Evolutionary conservation across 2,797 vertebrate species (phyloP), one percentile per base, ranked within the genome.

Genomic region (Lateolabrax maculatus): DNA sequence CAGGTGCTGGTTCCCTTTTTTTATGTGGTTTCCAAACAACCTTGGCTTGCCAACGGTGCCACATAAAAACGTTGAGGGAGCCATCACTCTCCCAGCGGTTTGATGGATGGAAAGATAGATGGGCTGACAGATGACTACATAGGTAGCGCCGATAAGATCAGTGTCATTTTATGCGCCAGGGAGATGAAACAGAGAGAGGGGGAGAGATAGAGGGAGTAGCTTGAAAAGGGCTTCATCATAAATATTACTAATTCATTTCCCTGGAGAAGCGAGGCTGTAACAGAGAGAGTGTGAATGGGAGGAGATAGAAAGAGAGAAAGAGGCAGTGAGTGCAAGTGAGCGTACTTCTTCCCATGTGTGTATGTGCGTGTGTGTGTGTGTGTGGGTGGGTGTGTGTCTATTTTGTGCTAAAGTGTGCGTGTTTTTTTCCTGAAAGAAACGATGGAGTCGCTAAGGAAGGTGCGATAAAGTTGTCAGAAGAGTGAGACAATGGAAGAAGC

Each of bases 181-280:
- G 87, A 93, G 88, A 94, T 91, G 91, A 94, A 88, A 93, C 81
- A 82, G 79, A 86, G 78, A 79, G 79, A 63, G 81, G 75, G 81
- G 72, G 60, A 61, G 70, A 25, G 58, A 83, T 27, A 56, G 81
- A 76, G 71, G 77, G 75, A 84, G 86, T 36, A 78, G 78, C 72
- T 75, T 25, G 3, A 27, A 74, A 69, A 84, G 55, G 70, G 69
- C 85, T 89, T 86, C 87, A 86, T 93, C 91, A 91, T 95, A 95
- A 95, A 95, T 95, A 94, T 95, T 89, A 92, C 89, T 93, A 89
- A 94, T 94, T 93, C 85, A 95, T 94, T 93, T 92, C 92, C 88
- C 89, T 16, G 52, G 84, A 75, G 87, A n/a, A 88, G 86, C 9
- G 7, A 68, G 60, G 65, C 67, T 84, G 79, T 80, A 85, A 87